Conservation (phyloP, 2,797 vertebrate genomes). For the Sphenodon punctatus region DNA sequence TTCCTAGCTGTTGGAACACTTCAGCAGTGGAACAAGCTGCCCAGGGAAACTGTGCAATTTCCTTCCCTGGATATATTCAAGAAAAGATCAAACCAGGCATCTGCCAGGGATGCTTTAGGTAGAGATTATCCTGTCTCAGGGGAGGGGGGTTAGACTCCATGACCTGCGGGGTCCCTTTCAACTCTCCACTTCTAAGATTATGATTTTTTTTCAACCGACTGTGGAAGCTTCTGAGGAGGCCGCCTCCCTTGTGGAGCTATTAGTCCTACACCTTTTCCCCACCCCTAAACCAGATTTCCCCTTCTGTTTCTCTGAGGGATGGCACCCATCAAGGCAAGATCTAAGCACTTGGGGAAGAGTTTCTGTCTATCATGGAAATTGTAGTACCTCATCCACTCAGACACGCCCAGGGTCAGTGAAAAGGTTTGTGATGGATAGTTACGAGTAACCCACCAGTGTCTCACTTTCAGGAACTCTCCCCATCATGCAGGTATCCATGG, state of each 20-base stretch:
- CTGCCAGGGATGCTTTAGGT: too few species aligned
- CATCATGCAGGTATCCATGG: not conserved
- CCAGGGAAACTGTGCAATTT: too few species aligned
- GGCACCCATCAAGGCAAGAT: too few species aligned
- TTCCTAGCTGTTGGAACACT: too few species aligned
- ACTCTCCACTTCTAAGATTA: too few species aligned
- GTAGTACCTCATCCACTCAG: not conserved
- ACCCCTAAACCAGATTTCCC: not conserved
- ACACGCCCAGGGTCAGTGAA: not conserved
- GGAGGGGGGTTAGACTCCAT: too few species aligned
- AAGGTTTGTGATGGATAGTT: not conserved
- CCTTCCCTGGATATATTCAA: too few species aligned
- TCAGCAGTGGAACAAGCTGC: too few species aligned
- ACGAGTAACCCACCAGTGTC: not conserved
- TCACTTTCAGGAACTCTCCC: not conserved
- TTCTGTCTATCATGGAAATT: not conserved
- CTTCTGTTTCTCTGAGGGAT: not conserved
- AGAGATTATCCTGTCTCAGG: too few species aligned
- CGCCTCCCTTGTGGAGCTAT: not conserved
- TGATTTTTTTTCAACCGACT: too few species aligned
- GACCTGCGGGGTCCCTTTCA: too few species aligned
- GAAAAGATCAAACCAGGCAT: too few species aligned
- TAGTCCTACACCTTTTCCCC: not conserved
- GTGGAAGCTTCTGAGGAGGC: not conserved
- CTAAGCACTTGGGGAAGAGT: not conserved